Evolutionary conservation across 2,888 invertebrate species (phyloP).

Genomic region (Cenopis cana): DNA sequence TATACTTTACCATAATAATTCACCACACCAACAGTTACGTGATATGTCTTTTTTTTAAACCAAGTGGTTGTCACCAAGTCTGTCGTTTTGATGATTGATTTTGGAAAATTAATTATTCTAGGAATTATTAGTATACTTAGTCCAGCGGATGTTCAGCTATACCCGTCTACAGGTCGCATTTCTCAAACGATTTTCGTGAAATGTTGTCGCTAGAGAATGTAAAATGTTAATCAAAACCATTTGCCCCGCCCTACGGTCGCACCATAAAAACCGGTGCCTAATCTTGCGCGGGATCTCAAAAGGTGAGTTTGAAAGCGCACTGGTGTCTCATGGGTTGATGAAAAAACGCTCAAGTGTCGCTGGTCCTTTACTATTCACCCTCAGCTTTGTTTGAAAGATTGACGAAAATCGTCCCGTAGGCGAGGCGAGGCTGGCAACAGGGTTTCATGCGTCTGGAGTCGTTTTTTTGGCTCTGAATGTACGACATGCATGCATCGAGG

Average conservation of each 20-base stretch:
- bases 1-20: no score
- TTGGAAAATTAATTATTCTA: background rate
- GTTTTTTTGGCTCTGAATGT: conserved; percentile 9
- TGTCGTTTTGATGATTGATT: no score
- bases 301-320: conserved; percentile 76
- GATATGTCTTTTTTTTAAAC: no score
- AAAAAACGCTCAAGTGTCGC: conserved; percentile 79
- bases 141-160: no score
- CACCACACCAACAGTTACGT: no score
- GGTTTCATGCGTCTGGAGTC: conserved; percentile 17
- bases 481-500: background rate
- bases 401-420: conserved; percentile 76
- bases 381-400: conserved; percentile 78
- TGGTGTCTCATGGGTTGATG: conserved; percentile 78
- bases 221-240: background rate
- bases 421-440: conserved; percentile 49
- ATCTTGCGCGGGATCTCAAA: conserved; percentile 83
- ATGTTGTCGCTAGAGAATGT: background rate
- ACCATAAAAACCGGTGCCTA: conserved; percentile 80
- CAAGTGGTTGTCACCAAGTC: no score
- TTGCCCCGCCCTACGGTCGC: conserved; percentile 61
- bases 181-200: no score
- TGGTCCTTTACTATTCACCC: conserved; percentile 80
- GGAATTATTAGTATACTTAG: background rate
- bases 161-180: no score